These are phyloP conservation scores for Lepus europaeus DNA, from an alignment of 2,113 vertebrate genomes.

Conservation along the genomic window DNA sequence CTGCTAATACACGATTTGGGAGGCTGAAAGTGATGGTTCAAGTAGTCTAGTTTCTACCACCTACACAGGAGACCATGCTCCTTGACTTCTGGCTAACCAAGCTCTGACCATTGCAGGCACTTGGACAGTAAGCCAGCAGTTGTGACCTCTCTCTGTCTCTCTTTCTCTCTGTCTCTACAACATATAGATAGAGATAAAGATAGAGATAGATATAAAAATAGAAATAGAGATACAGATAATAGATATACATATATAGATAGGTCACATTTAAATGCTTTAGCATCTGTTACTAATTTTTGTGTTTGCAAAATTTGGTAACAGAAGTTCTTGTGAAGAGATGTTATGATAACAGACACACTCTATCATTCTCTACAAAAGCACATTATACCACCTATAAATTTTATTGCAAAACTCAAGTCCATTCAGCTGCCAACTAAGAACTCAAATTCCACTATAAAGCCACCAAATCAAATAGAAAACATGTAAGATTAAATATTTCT, in stretches of 20 bases:
- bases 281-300: background rate
- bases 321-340: conserved; percentile 49
- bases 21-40: background rate
- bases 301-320: conserved; percentile 50
- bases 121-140: too few species aligned
- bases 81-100: too few species aligned
- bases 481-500: conserved; percentile 29
- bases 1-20: background rate
- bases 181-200: too few species aligned
- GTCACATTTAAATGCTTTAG: background rate
- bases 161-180: too few species aligned
- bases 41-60: too few species aligned
- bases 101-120: too few species aligned
- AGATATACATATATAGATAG: background rate
- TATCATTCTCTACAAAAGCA: conserved; percentile 33
- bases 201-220: too few species aligned
- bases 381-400: conserved; percentile 54
- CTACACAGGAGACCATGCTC: too few species aligned
- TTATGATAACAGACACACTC: background rate
- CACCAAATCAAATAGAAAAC: conserved; percentile 69
- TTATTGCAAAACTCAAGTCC: conserved; percentile 18
- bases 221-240: background rate
- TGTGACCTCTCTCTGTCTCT: too few species aligned
- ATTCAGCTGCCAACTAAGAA: conserved; percentile 62
- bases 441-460: conserved; percentile 65